Evolutionary conservation across 2,888 invertebrate genomes (phyloP).

Genomic region (Lasioglossum leucozonium): DNA sequence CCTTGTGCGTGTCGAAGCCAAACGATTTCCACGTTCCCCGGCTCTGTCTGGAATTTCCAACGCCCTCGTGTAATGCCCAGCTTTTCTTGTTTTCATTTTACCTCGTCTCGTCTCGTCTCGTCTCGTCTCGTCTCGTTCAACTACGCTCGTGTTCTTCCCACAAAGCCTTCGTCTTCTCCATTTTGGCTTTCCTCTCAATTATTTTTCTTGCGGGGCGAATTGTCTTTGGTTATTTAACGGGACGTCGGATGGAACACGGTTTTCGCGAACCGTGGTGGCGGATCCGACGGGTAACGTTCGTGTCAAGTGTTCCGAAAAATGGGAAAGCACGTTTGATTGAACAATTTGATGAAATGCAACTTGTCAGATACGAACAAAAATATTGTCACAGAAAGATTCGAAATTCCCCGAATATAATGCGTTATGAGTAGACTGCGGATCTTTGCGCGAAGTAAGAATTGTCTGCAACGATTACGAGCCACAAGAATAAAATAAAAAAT

Average conservation of each 20-base stretch:
- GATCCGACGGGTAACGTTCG: too few relatives aligned
- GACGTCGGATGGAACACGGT: not conserved
- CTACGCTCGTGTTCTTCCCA: not conserved
- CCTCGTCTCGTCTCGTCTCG: not conserved
- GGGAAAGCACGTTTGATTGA: too few relatives aligned
- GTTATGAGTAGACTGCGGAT: too few relatives aligned
- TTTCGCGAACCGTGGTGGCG: not conserved
- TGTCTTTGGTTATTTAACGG: not conserved
- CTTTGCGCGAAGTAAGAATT: too few relatives aligned
- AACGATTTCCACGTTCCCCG: constrained; percentile 19
- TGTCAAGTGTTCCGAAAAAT: too few relatives aligned
- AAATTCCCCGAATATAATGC: too few relatives aligned
- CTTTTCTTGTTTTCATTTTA: constrained; percentile 7
- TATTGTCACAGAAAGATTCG: too few relatives aligned
- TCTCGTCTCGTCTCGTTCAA: not conserved
- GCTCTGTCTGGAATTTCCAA: constrained; percentile 2
- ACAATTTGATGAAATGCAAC: too few relatives aligned
- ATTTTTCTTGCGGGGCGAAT: not conserved
- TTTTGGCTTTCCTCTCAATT: not conserved
- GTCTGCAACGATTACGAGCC: too few relatives aligned
- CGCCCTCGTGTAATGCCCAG: not conserved
- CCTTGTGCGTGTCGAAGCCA: not conserved
- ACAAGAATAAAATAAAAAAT: too few relatives aligned
- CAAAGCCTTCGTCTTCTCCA: not conserved
- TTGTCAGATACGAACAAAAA: too few relatives aligned